Percentiles rank a stretch among this genome's conserved stretches.
Conservation (phyloP, 2,797 vertebrate species). For the Gymnopithys bicolor region DNA sequence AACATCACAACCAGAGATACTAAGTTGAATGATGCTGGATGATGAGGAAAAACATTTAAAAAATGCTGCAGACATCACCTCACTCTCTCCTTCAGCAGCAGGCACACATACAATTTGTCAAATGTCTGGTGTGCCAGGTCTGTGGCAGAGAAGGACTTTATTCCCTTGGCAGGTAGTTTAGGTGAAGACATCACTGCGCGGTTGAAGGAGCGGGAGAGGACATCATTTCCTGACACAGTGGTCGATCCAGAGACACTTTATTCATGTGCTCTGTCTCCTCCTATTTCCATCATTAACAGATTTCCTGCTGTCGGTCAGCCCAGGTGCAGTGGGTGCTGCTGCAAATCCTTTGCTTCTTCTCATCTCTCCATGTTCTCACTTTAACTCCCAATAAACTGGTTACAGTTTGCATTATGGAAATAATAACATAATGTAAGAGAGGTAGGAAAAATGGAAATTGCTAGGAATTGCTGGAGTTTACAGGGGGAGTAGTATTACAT, state of each 20-base stretch:
- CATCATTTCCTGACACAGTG: background rate
- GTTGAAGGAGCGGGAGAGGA: background rate
- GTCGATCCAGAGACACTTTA: background rate
- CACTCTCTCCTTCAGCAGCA: rapidly evolving
- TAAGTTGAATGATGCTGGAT: background rate
- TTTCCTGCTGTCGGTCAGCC: background rate
- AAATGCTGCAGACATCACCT: background rate
- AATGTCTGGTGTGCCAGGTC: background rate
- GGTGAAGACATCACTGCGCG: rapidly evolving
- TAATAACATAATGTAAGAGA: background rate
- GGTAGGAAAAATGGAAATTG: background rate
- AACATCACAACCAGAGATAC: background rate
- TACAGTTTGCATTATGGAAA: background rate
- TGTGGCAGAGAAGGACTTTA: background rate
- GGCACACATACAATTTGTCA: background rate
- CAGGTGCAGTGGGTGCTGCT: background rate
- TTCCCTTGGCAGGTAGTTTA: background rate
- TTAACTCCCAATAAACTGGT: background rate
- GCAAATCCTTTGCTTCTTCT: background rate
- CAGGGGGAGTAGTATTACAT: background rate
- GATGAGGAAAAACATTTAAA: background rate
- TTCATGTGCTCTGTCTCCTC: conserved; percentile 2
- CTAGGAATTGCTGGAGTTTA: background rate
- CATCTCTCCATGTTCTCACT: background rate
- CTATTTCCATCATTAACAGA: background rate